phyloP scores from a whole-genome alignment of 2,113 vertebrate species.

The Odocoileus hemionus region DNA sequence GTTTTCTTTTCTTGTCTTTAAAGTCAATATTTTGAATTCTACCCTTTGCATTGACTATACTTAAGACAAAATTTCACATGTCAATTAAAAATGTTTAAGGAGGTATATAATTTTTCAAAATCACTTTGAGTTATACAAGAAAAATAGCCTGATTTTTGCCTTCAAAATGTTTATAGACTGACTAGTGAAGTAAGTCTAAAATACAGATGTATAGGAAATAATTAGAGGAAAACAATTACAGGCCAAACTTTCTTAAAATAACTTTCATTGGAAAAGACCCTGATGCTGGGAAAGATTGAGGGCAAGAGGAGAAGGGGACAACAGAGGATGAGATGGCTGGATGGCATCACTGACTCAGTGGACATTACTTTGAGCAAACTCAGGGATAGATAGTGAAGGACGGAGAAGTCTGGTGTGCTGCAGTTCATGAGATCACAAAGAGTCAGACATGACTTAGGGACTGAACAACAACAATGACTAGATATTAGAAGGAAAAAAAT shows the following conservation, averaged over 20 bases:
- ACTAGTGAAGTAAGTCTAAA: background rate
- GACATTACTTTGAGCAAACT: background rate
- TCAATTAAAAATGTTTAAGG: background rate
- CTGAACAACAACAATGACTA: background rate
- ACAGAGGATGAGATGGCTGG: background rate
- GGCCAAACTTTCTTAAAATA: background rate
- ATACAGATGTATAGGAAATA: background rate
- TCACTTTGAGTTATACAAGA: background rate
- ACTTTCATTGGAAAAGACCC: background rate
- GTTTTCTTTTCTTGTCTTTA: background rate
- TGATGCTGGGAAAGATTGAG: background rate
- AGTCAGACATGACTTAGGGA: background rate
- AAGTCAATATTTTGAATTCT: constrained; percentile 16
- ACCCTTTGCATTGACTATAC: background rate
- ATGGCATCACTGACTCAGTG: background rate
- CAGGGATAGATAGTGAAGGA: background rate
- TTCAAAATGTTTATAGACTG: background rate
- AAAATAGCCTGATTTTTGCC: background rate
- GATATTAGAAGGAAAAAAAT: background rate
- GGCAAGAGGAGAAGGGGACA: background rate
- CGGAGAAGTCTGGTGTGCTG: background rate
- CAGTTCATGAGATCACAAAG: background rate
- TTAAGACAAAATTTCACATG: background rate
- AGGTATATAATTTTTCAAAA: constrained; percentile 9
- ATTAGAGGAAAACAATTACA: background rate